Evolutionary conservation across 2,888 invertebrate species (phyloP).

Genomic region (Hirtodrosophila trivittata): DNA sequence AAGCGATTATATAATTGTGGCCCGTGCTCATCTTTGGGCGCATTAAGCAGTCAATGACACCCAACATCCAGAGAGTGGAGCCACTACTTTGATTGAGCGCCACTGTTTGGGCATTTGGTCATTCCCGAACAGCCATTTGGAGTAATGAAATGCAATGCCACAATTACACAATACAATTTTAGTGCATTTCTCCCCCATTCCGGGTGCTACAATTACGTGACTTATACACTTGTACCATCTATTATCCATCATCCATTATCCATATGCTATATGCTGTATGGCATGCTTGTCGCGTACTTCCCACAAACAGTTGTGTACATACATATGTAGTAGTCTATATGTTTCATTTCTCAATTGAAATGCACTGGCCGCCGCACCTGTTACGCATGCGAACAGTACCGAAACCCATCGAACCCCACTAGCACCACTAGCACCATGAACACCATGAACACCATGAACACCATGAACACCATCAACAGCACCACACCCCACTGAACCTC

Average conservation of each 20-base stretch:
- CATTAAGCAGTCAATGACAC: conserved; percentile 78
- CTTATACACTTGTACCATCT: conserved; percentile 3
- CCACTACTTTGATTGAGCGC: too few relatives aligned
- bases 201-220: conserved; percentile 47
- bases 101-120: conserved; percentile 11
- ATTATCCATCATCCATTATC: conserved; percentile 17
- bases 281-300: conserved; percentile 43
- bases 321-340: conserved; percentile 29
- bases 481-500: neutral
- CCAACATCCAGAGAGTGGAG: conserved; percentile 2
- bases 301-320: conserved; percentile 12
- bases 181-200: neutral
- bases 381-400: conserved; percentile 51
- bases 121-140: conserved; percentile 17
- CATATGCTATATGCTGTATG: conserved; percentile 19
- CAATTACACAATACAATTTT: conserved; percentile 53
- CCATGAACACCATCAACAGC: neutral
- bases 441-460: neutral
- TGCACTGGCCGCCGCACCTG: conserved; percentile 67
- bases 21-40: conserved; percentile 40
- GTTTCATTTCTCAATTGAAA: conserved; percentile 67
- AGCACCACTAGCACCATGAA: too few relatives aligned
- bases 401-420: conserved; percentile 1
- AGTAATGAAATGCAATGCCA: conserved; percentile 44
- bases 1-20: conserved; percentile 65